phyloP scores from a whole-genome alignment of 2,797 vertebrate species.

The Brachyalestes nurse region DNA sequence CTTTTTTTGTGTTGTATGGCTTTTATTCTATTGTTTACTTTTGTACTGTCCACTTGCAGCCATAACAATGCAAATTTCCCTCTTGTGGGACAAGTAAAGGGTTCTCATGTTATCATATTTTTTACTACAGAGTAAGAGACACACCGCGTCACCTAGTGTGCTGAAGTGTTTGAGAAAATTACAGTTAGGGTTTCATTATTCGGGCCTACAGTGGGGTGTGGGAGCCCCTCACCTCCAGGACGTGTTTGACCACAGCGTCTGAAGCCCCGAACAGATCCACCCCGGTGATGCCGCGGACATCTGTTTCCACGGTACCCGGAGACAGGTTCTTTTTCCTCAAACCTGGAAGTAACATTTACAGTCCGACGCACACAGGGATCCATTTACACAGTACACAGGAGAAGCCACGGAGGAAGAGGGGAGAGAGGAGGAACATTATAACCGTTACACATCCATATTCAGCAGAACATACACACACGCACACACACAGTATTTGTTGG shows the following conservation, averaged over 20 bases:
- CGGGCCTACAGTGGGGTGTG: too few relatives aligned
- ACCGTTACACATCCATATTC: constrained; percentile 24
- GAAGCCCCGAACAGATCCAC: constrained; percentile 95
- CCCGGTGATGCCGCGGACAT: constrained; percentile 92
- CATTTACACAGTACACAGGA: constrained; percentile 70
- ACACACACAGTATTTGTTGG: constrained; percentile 57
- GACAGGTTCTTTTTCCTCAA: constrained; percentile 97
- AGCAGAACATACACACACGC: not conserved
- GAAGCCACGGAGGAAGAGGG: constrained; percentile 50
- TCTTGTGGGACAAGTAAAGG: too few relatives aligned
- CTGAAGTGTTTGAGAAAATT: too few relatives aligned
- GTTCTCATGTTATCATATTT: too few relatives aligned
- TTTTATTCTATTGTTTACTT: too few relatives aligned
- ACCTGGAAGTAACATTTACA: constrained; percentile 83
- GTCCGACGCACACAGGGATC: constrained; percentile 61
- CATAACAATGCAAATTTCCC: too few relatives aligned
- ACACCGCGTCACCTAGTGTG: too few relatives aligned
- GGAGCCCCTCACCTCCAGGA: constrained; percentile 87
- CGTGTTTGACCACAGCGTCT: constrained; percentile 95
- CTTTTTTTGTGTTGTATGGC: too few relatives aligned
- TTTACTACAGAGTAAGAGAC: too few relatives aligned
- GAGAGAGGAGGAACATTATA: constrained; percentile 34
- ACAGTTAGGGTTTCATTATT: too few relatives aligned
- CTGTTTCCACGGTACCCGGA: constrained; percentile 92
- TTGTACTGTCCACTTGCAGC: too few relatives aligned